Conservation (phyloP, 1,140 invertebrate genomes). For the Anagrus nilaparvatae region DNA sequence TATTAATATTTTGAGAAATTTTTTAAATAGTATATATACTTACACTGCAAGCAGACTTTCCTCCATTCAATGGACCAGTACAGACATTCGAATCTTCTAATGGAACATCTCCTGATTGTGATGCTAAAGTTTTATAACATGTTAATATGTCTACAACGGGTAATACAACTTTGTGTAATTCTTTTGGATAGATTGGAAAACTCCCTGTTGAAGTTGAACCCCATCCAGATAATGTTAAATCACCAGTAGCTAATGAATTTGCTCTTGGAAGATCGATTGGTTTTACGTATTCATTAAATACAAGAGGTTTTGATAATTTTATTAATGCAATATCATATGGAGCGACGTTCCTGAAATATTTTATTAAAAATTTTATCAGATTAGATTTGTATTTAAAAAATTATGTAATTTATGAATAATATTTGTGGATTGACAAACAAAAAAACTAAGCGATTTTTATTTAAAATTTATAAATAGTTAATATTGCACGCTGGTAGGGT, state of each 20-base stretch:
- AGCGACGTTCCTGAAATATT: slow-evolving; percentile 34
- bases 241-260: slow-evolving; percentile 4
- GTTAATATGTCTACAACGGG: slow-evolving; percentile 22
- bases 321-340: slow-evolving; percentile 55
- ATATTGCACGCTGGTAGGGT: no score
- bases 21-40: slow-evolving; percentile 17
- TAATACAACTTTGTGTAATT: slow-evolving; percentile 24
- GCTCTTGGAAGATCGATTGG: slow-evolving; percentile 20
- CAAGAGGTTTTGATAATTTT: slow-evolving; percentile 42
- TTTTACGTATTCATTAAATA: slow-evolving; percentile 42
- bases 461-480: no score
- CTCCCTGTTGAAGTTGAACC: slow-evolving; percentile 16
- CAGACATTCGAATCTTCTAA: slow-evolving; percentile 46
- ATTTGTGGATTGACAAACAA: no score
- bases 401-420: no score
- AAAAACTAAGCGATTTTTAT: no score
- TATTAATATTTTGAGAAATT: no score
- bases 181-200: slow-evolving; percentile 17
- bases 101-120: slow-evolving; percentile 18
- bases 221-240: slow-evolving; percentile 20
- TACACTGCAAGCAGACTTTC: slow-evolving; percentile 48
- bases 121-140: slow-evolving; percentile 25
- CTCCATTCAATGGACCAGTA: slow-evolving; percentile 47
- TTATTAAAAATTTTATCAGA: no score
- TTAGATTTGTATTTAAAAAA: neutral